These are phyloP conservation scores for Sylvia atricapilla DNA, from an alignment of 2,113 vertebrate species.

Conservation along the genomic window DNA sequence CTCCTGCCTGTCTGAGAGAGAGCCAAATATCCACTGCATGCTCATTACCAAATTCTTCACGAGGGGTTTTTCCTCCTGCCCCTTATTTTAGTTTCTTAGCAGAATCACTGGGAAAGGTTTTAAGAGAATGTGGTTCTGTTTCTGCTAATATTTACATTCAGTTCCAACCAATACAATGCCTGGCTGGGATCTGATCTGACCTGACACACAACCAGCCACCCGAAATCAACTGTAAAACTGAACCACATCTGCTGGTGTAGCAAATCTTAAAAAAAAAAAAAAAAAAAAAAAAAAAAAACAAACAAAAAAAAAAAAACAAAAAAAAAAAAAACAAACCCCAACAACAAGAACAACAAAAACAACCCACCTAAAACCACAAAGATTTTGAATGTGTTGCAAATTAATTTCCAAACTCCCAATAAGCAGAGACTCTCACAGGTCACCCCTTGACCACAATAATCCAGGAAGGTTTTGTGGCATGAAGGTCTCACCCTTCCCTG, in stretches of 20 bases:
- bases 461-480: accelerated
- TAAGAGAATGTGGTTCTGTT: not conserved
- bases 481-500: not conserved
- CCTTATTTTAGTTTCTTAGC: not conserved
- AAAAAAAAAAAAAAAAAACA: too few relatives aligned
- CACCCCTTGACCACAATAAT: not conserved
- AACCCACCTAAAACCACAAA: not conserved
- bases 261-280: not conserved
- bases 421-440: not conserved
- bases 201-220: accelerated
- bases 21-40: not conserved
- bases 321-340: too few relatives aligned
- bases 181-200: not conserved
- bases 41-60: not conserved
- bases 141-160: not conserved
- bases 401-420: not conserved
- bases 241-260: accelerated
- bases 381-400: accelerated
- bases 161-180: not conserved
- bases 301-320: too few relatives aligned
- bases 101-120: not conserved
- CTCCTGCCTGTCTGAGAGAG: not conserved
- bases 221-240: accelerated
- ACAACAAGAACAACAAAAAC: too few relatives aligned
- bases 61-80: accelerated